Percentiles rank a stretch among this genome's conserved stretches.
Conservation (phyloP, 2,888 invertebrate genomes). For the Luffia ferchaultella region DNA sequence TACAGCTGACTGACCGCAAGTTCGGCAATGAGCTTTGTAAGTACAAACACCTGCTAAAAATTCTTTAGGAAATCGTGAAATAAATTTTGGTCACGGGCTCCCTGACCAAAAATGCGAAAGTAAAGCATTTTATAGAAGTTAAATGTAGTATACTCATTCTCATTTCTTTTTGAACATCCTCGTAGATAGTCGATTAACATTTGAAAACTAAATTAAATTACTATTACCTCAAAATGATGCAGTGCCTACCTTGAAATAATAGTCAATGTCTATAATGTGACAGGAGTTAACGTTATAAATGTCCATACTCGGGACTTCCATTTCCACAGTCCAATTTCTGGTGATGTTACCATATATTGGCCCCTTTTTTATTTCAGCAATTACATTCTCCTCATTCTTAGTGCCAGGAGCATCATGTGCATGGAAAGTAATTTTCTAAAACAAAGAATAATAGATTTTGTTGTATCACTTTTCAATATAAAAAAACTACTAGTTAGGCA, state of each 20-base stretch:
- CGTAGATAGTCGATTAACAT: no score
- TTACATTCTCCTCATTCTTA: slow-evolving; percentile 19
- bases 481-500: no score
- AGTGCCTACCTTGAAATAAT: slow-evolving; percentile 56
- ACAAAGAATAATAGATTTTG: no score
- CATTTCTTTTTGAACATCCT: neutral
- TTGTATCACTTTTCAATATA: no score
- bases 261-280: slow-evolving; percentile 72
- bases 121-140: neutral
- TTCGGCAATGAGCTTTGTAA: no score
- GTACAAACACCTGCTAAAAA: neutral
- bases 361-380: slow-evolving; percentile 46
- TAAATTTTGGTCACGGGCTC: neutral
- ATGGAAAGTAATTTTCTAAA: slow-evolving; percentile 27
- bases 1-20: no score
- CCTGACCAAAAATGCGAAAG: neutral
- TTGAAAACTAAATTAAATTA: neutral
- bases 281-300: slow-evolving; percentile 74
- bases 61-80: neutral
- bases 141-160: neutral
- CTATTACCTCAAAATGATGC: neutral
- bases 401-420: slow-evolving; percentile 27
- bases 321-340: slow-evolving; percentile 69
- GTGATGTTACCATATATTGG: slow-evolving; percentile 66
- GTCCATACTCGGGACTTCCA: slow-evolving; percentile 73